phyloP scores from a whole-genome alignment of 2,888 invertebrate genomes.

The Blomia tropicalis region DNA sequence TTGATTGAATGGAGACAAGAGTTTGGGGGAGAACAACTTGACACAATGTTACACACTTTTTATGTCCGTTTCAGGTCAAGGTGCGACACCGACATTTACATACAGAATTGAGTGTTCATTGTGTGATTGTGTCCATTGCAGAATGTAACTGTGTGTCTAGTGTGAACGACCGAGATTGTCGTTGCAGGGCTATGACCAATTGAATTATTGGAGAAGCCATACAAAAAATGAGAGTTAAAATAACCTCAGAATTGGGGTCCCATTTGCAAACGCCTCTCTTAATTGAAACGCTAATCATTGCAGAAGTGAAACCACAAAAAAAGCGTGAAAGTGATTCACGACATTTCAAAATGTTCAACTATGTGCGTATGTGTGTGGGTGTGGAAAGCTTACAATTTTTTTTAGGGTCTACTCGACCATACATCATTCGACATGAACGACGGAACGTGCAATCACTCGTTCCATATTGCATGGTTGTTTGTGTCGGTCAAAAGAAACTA shows the following conservation, averaged over 20 bases:
- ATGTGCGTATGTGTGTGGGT: background rate
- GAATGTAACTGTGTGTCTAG: no score
- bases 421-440: no score
- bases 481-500: no score
- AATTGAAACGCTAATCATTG: conserved; percentile 12
- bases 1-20: background rate
- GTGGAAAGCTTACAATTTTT: no score
- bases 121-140: background rate
- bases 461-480: no score
- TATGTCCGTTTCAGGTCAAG: no score
- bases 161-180: no score
- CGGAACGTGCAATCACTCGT: no score
- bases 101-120: background rate
- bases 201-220: no score
- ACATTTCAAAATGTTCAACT: background rate
- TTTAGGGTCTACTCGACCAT: no score
- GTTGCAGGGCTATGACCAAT: background rate
- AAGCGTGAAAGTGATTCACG: conserved; percentile 10
- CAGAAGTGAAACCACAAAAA: background rate
- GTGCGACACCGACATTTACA: no score
- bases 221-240: background rate
- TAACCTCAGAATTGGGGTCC: background rate
- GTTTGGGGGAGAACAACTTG: background rate
- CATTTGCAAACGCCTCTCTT: conserved; percentile 7
- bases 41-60: no score